Evolutionary conservation across 1,140 invertebrate species (phyloP).

Genomic region (Drosophila nigrodunni): DNA sequence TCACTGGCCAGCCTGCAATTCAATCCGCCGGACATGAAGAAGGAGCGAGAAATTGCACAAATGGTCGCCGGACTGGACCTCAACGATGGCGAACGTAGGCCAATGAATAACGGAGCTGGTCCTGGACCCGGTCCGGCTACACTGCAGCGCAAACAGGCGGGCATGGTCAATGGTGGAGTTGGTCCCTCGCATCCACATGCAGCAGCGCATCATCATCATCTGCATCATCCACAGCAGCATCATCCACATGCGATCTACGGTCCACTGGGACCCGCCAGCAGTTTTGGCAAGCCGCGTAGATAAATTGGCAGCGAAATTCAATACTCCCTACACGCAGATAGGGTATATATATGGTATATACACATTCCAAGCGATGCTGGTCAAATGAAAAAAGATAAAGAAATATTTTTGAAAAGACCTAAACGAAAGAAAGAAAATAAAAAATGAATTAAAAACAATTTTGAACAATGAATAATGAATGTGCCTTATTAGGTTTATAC

Average conservation of each 20-base stretch:
- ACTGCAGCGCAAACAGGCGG: slow-evolving; percentile 70
- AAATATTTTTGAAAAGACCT: slow-evolving; percentile 2
- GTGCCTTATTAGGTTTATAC: slow-evolving; percentile 84
- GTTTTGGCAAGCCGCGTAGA: slow-evolving; percentile 81
- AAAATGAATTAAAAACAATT: slow-evolving; percentile 33
- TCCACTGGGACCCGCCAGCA: slow-evolving; percentile 68
- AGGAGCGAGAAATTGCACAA: slow-evolving; percentile 95
- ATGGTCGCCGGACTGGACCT: slow-evolving; percentile 94
- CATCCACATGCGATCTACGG: slow-evolving; percentile 74
- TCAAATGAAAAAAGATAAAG: slow-evolving; percentile 56
- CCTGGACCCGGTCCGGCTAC: slow-evolving; percentile 47
- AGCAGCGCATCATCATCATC: background rate
- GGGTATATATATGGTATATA: slow-evolving; percentile 33
- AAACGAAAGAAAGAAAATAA: slow-evolving; percentile 17
- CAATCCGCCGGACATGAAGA: slow-evolving; percentile 92
- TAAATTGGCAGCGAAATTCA: slow-evolving; percentile 37
- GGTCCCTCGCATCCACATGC: slow-evolving; percentile 42
- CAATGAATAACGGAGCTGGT: slow-evolving; percentile 34
- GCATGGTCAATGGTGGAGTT: slow-evolving; percentile 54
- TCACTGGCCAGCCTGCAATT: slow-evolving; percentile 94
- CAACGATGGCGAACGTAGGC: slow-evolving; percentile 86
- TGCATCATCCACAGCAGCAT: slow-evolving; percentile 47
- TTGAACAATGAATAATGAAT: slow-evolving; percentile 75
- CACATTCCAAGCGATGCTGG: slow-evolving; percentile 77
- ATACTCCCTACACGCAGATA: slow-evolving; percentile 2